phyloP scores from a whole-genome alignment of 2,113 vertebrate species.

The Macrotis lagotis region DNA sequence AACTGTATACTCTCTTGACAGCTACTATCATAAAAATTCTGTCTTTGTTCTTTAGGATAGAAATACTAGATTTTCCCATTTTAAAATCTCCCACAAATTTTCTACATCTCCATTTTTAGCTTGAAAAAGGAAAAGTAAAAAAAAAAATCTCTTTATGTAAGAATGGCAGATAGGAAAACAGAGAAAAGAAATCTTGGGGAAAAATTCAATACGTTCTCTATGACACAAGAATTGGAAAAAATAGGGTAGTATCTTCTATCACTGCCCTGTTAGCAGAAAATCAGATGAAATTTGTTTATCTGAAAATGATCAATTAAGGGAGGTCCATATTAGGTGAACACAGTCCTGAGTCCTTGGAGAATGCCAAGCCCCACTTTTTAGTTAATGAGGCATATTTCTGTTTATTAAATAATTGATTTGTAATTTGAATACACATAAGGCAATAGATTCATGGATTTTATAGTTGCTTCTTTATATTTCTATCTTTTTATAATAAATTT shows the following conservation, averaged over 20 bases:
- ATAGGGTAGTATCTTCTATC: conserved; percentile 29
- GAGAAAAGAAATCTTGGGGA: conserved; percentile 47
- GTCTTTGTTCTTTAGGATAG: background rate
- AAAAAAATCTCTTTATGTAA: background rate
- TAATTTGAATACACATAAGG: conserved; percentile 12
- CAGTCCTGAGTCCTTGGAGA: background rate
- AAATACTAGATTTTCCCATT: background rate
- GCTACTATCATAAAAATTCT: background rate
- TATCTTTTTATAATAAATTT: background rate
- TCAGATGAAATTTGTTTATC: background rate
- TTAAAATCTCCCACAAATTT: background rate
- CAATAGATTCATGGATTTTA: background rate
- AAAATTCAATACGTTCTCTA: conserved; percentile 30
- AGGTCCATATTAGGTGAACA: background rate
- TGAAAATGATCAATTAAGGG: conserved; percentile 29
- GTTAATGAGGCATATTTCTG: background rate
- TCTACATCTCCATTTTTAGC: background rate
- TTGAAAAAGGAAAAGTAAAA: conserved; percentile 18
- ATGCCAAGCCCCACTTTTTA: conserved; percentile 39
- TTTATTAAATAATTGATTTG: conserved; percentile 10
- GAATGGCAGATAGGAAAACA: conserved; percentile 43
- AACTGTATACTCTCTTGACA: background rate
- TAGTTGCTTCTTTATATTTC: background rate
- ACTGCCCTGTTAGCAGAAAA: background rate
- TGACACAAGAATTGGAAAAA: conserved; percentile 19